These are phyloP conservation scores for Oenanthe melanoleuca DNA, from an alignment of 2,113 vertebrate species.

Conservation along the genomic window DNA sequence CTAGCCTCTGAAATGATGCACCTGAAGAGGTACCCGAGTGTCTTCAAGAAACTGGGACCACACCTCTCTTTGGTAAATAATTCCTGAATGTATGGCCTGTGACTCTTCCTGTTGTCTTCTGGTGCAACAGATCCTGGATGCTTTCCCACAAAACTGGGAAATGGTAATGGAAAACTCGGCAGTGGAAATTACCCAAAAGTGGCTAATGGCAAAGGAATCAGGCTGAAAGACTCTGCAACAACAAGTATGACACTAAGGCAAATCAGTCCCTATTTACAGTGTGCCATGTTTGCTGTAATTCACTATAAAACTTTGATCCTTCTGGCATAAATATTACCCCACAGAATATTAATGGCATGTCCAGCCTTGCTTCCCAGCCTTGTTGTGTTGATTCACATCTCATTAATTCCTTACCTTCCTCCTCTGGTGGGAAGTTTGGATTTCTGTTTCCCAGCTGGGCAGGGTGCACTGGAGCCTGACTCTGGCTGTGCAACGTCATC, in stretches of 20 bases:
- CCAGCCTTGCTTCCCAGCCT: not conserved
- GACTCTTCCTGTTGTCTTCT: not conserved
- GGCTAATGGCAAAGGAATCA: not conserved
- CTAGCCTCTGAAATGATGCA: not conserved
- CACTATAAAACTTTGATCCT: not conserved
- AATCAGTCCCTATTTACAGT: not conserved
- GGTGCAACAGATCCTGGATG: not conserved
- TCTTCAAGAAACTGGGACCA: not conserved
- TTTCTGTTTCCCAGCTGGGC: not conserved
- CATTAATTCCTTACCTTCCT: not conserved
- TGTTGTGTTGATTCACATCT: not conserved
- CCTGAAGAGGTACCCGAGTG: not conserved
- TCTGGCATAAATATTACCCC: not conserved
- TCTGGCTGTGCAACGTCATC: not conserved
- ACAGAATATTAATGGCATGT: not conserved
- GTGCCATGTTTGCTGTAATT: not conserved
- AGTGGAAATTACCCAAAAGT: not conserved
- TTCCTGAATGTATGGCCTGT: not conserved
- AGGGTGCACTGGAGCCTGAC: not conserved
- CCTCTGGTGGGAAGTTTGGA: not conserved
- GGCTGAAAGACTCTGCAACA: not conserved
- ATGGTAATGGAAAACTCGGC: not conserved
- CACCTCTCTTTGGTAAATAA: not conserved
- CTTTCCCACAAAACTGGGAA: not conserved
- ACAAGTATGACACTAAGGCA: not conserved